phyloP scores from a whole-genome alignment of 2,888 invertebrate genomes.

The Noctua comes region DNA sequence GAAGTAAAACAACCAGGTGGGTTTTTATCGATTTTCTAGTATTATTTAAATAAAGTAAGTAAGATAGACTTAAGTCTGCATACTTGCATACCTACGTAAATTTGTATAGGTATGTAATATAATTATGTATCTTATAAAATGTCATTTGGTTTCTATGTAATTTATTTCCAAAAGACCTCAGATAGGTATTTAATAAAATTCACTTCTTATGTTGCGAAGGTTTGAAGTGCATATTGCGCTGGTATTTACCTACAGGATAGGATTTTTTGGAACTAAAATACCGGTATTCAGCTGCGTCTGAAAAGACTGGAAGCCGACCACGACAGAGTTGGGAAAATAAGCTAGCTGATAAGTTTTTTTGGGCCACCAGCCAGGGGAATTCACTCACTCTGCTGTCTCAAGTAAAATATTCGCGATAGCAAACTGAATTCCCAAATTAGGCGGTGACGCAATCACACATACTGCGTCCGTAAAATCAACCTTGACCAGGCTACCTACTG shows the following conservation, averaged over 20 bases:
- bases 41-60: background rate
- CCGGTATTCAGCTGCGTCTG: background rate
- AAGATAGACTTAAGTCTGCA: background rate
- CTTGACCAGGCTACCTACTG: background rate
- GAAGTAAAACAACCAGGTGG: slow-evolving; percentile 3
- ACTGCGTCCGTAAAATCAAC: background rate
- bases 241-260: background rate
- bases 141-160: background rate
- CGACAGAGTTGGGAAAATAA: background rate
- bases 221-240: background rate
- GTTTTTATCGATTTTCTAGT: background rate
- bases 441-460: background rate
- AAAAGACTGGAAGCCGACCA: background rate
- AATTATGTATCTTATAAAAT: background rate
- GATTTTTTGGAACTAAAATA: background rate
- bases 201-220: background rate
- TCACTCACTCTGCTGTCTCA: background rate
- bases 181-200: background rate
- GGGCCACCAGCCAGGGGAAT: background rate
- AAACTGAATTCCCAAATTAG: background rate
- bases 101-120: background rate
- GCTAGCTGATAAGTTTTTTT: background rate
- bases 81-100: background rate
- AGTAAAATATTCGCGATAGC: background rate
- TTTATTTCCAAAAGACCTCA: background rate